A percentile compares a stretch with the other conserved stretches of the same genome.
These are phyloP conservation scores for Hyperoodon ampullatus DNA, from an alignment of 2,113 vertebrate genomes.

Conservation along the genomic window DNA sequence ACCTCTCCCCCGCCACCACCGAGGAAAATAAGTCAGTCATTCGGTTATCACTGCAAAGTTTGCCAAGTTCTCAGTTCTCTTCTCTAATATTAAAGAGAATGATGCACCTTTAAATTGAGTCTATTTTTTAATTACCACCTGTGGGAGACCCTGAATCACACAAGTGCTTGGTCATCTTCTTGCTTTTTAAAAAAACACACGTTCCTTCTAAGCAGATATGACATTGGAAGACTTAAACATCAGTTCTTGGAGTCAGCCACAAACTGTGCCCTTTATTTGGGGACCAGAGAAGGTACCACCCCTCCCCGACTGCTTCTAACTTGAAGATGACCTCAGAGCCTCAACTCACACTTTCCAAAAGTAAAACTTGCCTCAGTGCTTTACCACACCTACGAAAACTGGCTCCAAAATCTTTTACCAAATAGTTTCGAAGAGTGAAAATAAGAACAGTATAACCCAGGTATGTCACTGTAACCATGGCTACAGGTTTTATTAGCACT, in stretches of 20 bases:
- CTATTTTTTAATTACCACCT: conserved; percentile 59
- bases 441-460: background rate
- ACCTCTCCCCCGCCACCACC: background rate
- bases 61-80: background rate
- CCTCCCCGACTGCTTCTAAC: background rate
- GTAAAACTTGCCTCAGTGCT: conserved; percentile 51
- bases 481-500: conserved; percentile 54
- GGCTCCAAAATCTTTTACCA: conserved; percentile 19
- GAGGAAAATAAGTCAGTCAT: conserved; percentile 19
- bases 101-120: conserved; percentile 15
- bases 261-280: conserved; percentile 31
- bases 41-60: conserved; percentile 2
- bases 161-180: conserved; percentile 47
- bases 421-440: background rate
- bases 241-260: background rate
- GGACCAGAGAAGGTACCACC: background rate
- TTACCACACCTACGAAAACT: conserved; percentile 59
- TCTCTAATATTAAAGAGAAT: conserved; percentile 30
- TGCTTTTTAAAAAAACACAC: conserved; percentile 37
- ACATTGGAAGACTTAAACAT: background rate
- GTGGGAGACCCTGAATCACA: conserved; percentile 39
- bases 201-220: background rate
- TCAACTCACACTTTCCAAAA: conserved; percentile 61
- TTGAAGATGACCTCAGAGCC: conserved; percentile 68
- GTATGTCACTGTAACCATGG: conserved; percentile 44